Base-by-base conservation (phyloP, 1,140 invertebrate genomes). In the Drosophila nannoptera region DNA sequence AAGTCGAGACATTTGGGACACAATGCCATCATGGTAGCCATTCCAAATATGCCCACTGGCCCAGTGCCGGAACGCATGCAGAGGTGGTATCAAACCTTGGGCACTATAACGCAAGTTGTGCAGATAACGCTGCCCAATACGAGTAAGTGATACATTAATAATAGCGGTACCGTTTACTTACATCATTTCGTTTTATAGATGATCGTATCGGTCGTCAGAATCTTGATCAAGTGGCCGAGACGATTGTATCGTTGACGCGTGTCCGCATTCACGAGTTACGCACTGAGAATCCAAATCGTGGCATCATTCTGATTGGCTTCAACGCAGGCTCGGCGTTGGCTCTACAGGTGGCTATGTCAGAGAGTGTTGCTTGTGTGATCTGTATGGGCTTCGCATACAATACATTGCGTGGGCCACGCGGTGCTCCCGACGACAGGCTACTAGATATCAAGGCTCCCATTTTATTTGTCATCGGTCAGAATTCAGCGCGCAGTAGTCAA, bases 381-480 rank as follows among this genome's bases (percentile, higher is more conserved):
- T 96, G 94, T 87, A 90, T 97, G 38, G 96, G 96, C 0, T 96
- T 96, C 89, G 95, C 95, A 2, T 91, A 95, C 59, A 91, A 92
- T 59, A 95, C 95, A 1, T 92, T 94, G 0, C 93, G 94, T 67
- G 95, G 95, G 4, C 92, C 92, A 69, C 89, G 95, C 59, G 95
- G 95, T n/a, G 92, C 94, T 55, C 92, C 95, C 0, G 95, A 96
- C 73, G 96, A 97, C 88, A 92, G 92, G 4, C 78, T 97, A 14
- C 89, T 96, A 74, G 95, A 96, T 68, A 91, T 94, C 40, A 92
- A 92, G 72, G 93, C 92, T 46, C 95, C 96, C 0, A 93, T 94
- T 7, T 90, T 96, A 70, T 97, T 97, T 90, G 91, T 96, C 0
- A 93, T 96, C 70, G 96, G 96, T 4, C 94, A 97, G 82, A 93